Conservation (phyloP, 2,888 invertebrate species). For the Drosophila cognata region DNA sequence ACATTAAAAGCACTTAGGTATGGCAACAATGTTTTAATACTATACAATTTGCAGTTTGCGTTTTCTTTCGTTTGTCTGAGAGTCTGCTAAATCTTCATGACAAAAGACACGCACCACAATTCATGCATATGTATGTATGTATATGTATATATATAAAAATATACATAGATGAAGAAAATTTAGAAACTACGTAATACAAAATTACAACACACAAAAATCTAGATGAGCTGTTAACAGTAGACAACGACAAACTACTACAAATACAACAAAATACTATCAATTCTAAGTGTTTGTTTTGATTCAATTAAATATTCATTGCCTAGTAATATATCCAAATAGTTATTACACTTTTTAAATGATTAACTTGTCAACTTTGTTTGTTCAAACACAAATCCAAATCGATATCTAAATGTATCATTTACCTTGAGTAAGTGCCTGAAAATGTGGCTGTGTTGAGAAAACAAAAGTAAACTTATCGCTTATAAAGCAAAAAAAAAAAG, state of each 20-base stretch:
- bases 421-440: background rate
- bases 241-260: background rate
- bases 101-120: constrained; percentile 64
- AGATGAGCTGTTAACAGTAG: background rate
- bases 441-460: background rate
- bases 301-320: background rate
- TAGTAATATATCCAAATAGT: background rate
- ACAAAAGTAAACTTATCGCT: constrained; percentile 49
- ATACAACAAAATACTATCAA: background rate
- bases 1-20: constrained; percentile 81
- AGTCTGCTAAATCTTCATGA: constrained; percentile 45
- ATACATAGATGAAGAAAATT: background rate
- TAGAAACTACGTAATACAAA: constrained; percentile 31
- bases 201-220: constrained; percentile 17
- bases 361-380: background rate
- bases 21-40: constrained; percentile 71
- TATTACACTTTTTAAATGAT: background rate
- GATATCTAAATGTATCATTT: background rate
- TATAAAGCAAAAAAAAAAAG: constrained; percentile 63
- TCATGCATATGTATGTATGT: background rate
- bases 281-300: background rate
- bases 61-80: constrained; percentile 28
- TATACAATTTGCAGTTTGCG: constrained; percentile 73
- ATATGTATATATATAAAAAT: background rate
- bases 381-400: background rate